Base-by-base conservation (phyloP, 2,888 invertebrate genomes). In the Pinctada fucata region DNA sequence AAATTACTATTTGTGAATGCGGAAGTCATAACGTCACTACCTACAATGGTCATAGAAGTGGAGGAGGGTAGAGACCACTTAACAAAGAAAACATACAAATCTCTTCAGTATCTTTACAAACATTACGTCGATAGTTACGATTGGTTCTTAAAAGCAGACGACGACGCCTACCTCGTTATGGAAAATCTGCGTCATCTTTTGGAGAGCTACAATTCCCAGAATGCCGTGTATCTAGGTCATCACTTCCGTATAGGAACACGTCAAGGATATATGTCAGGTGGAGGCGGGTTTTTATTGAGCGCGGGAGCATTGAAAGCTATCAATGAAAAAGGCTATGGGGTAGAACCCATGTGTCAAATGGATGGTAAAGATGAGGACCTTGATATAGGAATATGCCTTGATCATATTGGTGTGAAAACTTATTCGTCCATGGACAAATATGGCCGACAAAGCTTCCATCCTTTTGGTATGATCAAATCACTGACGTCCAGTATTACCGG, bases 101-200 rank as follows among this genome's bases (percentile, higher is more conserved):
- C 97, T 0, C 97, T 97, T 91, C 95, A 95, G 87, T 97, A 97
- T 90, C 95, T 97, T 45, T 96, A 97, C 90, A 94, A 96, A 85
- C 94, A 97, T 78, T 87, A 97, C 91, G 93, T 95, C 76, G 94
- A 97, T 86, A 95, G 97, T 76, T 97, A 96, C 2, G 98, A 98
- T 93, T 98, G 97, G 97, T 98, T 99, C 92, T 94, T 98, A 87
- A 99, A 99, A 92, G 98, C 98, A 16, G 99, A 99, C 89, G 99
- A 99, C 92, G 98, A 99, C 90, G 98, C 98, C 94, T 99, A 97
- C 92, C 97, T 98, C 58, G 94, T 99, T 64, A 95, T 99, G 72
- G 99, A 99, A 93, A 99, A 99, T 93, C 93, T 99, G 66, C 76
- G 80, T 31, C 74, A 79, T 71, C 75, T 84, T 8, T 92, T 99